phyloP scores from a whole-genome alignment of 2,888 invertebrate genomes.

The Boloria euphrosyne region DNA sequence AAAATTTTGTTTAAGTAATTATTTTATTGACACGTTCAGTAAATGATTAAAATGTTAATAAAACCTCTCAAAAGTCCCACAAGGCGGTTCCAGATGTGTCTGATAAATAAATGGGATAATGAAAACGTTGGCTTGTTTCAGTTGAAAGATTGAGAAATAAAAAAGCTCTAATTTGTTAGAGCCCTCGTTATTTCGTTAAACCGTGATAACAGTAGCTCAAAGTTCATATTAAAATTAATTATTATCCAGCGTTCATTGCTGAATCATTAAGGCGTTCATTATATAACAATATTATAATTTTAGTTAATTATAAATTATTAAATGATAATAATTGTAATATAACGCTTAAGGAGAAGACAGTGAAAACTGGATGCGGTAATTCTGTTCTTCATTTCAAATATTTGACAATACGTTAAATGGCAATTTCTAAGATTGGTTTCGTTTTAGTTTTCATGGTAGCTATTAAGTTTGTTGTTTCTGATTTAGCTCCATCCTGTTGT shows the following conservation, averaged over 20 bases:
- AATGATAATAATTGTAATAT: too few species aligned
- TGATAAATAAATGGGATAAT: background rate
- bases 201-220: background rate
- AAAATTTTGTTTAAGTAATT: background rate
- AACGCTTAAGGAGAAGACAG: too few species aligned
- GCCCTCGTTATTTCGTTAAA: background rate
- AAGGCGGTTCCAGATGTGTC: constrained; percentile 6
- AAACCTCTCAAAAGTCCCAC: constrained; percentile 6
- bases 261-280: too few species aligned
- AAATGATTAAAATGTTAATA: constrained; percentile 1
- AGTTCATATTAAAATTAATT: background rate
- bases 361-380: too few species aligned
- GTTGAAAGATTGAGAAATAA: background rate
- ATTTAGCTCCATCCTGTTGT: too few species aligned
- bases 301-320: too few species aligned
- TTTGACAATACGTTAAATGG: too few species aligned
- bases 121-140: background rate
- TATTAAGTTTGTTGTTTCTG: too few species aligned
- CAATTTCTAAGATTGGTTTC: too few species aligned
- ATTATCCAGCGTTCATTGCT: background rate
- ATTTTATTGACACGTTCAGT: background rate
- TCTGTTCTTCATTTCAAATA: too few species aligned
- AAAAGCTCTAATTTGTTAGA: background rate
- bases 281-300: too few species aligned
- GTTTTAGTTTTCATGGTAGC: too few species aligned